Conservation (phyloP, 2,888 invertebrate species). For the Diachrysia chrysitis region DNA sequence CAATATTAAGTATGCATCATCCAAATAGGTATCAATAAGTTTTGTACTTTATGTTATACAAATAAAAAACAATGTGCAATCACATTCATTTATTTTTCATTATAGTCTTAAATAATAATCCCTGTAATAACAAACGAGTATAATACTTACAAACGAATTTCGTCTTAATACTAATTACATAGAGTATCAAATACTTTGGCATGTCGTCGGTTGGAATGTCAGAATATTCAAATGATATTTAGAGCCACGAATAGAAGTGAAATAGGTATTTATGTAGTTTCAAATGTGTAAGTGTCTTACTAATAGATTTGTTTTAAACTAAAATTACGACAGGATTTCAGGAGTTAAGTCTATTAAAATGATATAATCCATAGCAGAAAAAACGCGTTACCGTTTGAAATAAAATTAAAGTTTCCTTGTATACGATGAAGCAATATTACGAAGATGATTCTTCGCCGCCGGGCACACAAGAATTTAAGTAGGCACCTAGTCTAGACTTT, state of each 20-base stretch:
- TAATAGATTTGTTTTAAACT: too few species aligned
- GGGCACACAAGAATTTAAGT: too few species aligned
- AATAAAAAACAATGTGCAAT: slow-evolving; percentile 25
- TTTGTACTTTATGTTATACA: slow-evolving; percentile 22
- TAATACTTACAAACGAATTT: slow-evolving; percentile 60
- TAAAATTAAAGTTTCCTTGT: too few species aligned
- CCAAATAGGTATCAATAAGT: too few species aligned
- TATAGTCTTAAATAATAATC: slow-evolving; percentile 66
- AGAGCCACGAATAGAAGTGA: slow-evolving; percentile 10
- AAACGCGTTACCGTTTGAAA: too few species aligned
- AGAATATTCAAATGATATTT: slow-evolving; percentile 24
- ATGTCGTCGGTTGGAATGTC: slow-evolving; percentile 63
- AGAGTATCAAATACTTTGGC: slow-evolving; percentile 76
- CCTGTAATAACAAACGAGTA: slow-evolving; percentile 68
- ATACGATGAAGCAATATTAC: too few species aligned
- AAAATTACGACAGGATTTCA: too few species aligned
- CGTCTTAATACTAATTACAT: slow-evolving; percentile 58
- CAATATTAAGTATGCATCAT: too few species aligned
- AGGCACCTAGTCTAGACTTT: too few species aligned
- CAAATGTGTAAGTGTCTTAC: neutral
- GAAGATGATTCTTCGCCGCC: too few species aligned
- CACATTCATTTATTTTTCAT: slow-evolving; percentile 56
- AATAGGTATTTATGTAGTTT: neutral
- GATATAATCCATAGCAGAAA: too few species aligned
- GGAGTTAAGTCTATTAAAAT: too few species aligned